Base-by-base conservation (phyloP, 2,113 vertebrate genomes). In the Barbus barbus region DNA sequence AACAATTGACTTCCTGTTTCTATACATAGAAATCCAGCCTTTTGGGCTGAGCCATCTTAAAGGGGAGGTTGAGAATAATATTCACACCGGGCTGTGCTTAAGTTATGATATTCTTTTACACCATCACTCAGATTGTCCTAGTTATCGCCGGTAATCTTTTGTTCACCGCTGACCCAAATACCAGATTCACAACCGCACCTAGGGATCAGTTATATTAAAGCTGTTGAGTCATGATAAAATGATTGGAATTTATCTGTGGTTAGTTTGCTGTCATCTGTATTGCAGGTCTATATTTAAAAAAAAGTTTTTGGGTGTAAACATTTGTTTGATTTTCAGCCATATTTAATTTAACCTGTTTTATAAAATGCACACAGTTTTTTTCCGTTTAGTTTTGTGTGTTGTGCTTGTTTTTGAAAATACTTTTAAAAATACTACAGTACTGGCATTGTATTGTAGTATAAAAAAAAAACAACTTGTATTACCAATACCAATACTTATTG, bases 1-100 rank as follows among this genome's bases (percentile, higher is more conserved):
- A 58, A 86, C 90, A 81, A 60, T 85, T 89, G 89, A 87, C 87
- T 87, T 84, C 69, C 85, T 86, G 84, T 82, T 91, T 87, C 92
- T 92, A 93, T 93, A 93, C 93, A 93, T 93, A 94, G 93, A 90
- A 82, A 44, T 67, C 77, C 80, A 89, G 90, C 85, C 85, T 72
- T 84, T 83, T 28, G 81, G 89, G 80, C 83, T 78, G 58, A 28
- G 82, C 83, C 46, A 33, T 92, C 89, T 93, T 93, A 93, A 94
- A 93, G 93, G 91, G 89, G 82, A 91, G 89, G 90, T 84, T 7
- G 46, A 51, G 24, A 74, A 48, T 26, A 28, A 20, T 20, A 41
- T 48, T 67, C 22, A 61, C n/a, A 38, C 6, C 14, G 0, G 11
- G 24, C 24, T 9, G 16, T 63, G 36, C 6, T 44, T 13, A 44